Evolutionary conservation across 2,888 invertebrate species (phyloP).

Genomic region (Epinotia brunnichana): DNA sequence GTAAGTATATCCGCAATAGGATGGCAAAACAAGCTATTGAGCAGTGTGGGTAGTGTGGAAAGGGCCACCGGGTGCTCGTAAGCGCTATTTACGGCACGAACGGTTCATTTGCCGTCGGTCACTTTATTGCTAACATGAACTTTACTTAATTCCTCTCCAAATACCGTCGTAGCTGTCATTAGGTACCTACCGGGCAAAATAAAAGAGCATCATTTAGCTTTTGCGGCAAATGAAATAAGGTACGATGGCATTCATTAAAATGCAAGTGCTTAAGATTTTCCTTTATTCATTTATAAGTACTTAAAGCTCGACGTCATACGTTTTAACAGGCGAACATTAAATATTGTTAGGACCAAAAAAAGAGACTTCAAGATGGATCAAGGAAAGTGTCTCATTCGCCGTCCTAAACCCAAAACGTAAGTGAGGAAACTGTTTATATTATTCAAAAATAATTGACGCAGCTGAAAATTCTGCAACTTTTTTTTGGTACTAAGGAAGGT

Average conservation of each 20-base stretch:
- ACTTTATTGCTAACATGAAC: constrained; percentile 67
- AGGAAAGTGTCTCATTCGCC: no score
- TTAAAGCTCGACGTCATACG: no score
- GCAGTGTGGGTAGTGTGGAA: constrained; percentile 52
- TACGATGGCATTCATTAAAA: no score
- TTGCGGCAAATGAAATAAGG: background rate
- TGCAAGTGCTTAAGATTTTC: background rate
- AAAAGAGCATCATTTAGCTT: constrained; percentile 5
- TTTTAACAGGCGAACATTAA: no score
- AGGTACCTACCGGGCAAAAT: background rate
- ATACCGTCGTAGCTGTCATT: constrained; percentile 24
- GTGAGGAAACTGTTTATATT: no score
- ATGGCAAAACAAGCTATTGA: constrained; percentile 48
- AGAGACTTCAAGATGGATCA: no score
- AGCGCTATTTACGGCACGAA: constrained; percentile 70
- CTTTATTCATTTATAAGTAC: no score
- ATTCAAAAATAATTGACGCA: no score
- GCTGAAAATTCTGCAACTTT: no score
- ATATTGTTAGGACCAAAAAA: background rate
- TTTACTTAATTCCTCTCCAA: constrained; percentile 59
- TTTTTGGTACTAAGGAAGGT: no score
- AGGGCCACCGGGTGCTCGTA: constrained; percentile 63
- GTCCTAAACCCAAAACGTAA: no score
- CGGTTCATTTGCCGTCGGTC: constrained; percentile 71
- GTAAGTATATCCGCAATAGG: constrained; percentile 42